Base-by-base conservation (phyloP, 2,113 vertebrate genomes). In the Scalopus aquaticus region DNA sequence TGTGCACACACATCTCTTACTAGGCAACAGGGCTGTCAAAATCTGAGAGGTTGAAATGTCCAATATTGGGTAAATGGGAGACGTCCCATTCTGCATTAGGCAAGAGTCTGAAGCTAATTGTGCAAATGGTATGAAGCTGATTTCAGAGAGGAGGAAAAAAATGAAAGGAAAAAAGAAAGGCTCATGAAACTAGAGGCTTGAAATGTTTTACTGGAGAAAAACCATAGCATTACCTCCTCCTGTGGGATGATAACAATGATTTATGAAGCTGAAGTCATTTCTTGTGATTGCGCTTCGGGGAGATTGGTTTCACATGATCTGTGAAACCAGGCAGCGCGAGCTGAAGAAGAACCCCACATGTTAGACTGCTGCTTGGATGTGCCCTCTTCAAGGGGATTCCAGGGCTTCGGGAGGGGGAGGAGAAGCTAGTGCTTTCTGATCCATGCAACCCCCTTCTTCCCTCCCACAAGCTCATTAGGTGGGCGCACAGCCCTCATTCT, bases 281-380 rank as follows among this genome's bases (percentile, higher is more conserved):
- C 97, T 98, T 95, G 93, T 97, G 97, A 97, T 96, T 97, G 96
- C 44, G 80, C 97, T 97, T 95, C 9, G 49, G 80, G 88, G 93
- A 98, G 98, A 98, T 96, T 98, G 97, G 92, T 98, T 98, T 98
- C 98, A 98, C 97, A 96, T 96, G 97, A 98, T 95, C 96, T 96
- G 89, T n/a, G 92, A 65, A 97, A 96, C 83, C 93, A 85, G 96
- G 96, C 96, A 79, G 77, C 5, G 67, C 12, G 0, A 77, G 91
- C 96, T 74, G 79, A 91, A 85, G 74, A 96, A 92, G 94, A 95
- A 93, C 91, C 97, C 95, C 97, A 95, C 94, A 91, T 58, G 94
- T 96, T 92, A 96, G 51, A 96, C 15, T 35, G 65, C 93, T 94
- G 86, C 96, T 88, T 28, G 79, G 95, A 96, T 85, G 96, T 5